Base-by-base conservation (phyloP, 2,797 vertebrate genomes). In the Acrocephalus scirpaceus region DNA sequence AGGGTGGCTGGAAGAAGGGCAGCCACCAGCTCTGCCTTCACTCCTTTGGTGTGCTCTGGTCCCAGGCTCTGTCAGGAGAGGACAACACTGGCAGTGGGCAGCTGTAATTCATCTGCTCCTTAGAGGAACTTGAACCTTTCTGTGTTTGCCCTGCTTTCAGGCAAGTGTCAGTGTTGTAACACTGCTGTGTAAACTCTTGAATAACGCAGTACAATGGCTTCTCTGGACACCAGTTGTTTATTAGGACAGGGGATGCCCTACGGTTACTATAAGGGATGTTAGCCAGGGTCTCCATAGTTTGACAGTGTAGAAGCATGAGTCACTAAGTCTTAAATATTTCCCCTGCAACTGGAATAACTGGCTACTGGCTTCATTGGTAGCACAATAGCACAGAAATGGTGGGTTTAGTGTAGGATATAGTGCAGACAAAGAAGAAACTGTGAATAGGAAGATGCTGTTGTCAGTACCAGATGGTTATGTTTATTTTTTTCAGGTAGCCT, bases 181-280 rank as follows among this genome's bases (percentile, higher is more conserved):
- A 36, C 27, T 50, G 47, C 27, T 36, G 12, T 34, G 44, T 30
- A n/a, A 90, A 21, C 25, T 44, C 61, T 48, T 60, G 16, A 62
- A 16, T 9, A 81, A 40, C 38, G 13, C 11, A 4, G 21, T 11
- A 47, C 3, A 1, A 1, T 0, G 1, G 56, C 36, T 82, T 23
- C 19, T 90, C 58, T 57, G 40, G 42, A 32, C 36, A 51, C 30
- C 15, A 13, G 20, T 81, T 34, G 4, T 54, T 69, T 58, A 20
- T 13, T 69, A 40, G 42, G 40, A 70, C 6, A 32, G 30, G 16
- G 25, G 7, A 32, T 21, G 11, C 23, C 11, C 54, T 47, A 70
- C n/a, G 22, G 7, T 54, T 69, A 13, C 42, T 47, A 9, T 50
- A 51, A 56, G 36, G 30, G 0, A 14, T 17, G 3, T 22, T 85